These are phyloP conservation scores for Gryon sp. DNA, from an alignment of 1,140 invertebrate genomes.

Conservation along the genomic window DNA sequence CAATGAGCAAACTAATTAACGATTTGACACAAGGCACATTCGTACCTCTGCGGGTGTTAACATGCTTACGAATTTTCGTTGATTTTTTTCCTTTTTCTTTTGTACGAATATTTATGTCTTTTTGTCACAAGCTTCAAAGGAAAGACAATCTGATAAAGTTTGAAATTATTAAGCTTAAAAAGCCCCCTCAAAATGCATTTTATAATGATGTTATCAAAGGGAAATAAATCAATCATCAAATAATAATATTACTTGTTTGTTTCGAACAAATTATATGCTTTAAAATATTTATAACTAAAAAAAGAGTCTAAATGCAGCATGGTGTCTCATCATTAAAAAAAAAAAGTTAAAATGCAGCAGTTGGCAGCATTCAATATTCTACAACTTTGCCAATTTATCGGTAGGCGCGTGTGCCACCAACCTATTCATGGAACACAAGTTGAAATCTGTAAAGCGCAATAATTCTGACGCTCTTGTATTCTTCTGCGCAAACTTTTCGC, in stretches of 20 bases:
- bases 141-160: too few relatives aligned
- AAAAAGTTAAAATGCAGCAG: conserved; percentile 63
- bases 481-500: conserved; percentile 54
- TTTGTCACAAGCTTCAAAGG: too few relatives aligned
- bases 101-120: neutral
- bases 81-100: conserved; percentile 13
- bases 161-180: too few relatives aligned
- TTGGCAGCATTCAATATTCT: conserved; percentile 71
- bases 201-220: too few relatives aligned
- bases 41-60: conserved; percentile 61
- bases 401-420: conserved; percentile 59
- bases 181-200: too few relatives aligned
- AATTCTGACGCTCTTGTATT: conserved; percentile 56
- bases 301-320: conserved; percentile 1
- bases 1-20: conserved; percentile 73
- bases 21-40: conserved; percentile 69
- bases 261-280: too few relatives aligned
- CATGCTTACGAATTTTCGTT: conserved; percentile 31
- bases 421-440: conserved; percentile 52
- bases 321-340: conserved; percentile 27
- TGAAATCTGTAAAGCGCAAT: conserved; percentile 57
- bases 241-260: too few relatives aligned
- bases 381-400: conserved; percentile 73
- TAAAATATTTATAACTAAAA: neutral
- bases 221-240: too few relatives aligned